Conservation (phyloP, 2,888 invertebrate species). For the Cephalotes varians region DNA sequence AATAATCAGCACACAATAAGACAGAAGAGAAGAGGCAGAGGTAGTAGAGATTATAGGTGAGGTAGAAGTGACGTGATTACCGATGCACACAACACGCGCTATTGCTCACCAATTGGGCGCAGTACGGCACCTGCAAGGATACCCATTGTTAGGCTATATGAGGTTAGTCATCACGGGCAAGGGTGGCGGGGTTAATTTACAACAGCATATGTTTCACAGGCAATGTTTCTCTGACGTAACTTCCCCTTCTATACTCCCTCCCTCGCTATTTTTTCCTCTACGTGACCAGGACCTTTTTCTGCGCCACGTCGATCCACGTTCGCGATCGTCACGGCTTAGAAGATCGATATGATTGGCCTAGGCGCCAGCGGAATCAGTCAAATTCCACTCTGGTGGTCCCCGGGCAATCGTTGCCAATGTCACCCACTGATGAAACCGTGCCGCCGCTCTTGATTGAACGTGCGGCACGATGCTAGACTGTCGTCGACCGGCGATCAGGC, state of each 20-base stretch:
- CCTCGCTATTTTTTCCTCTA: constrained; percentile 16
- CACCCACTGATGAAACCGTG: constrained; percentile 24
- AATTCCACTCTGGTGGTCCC: constrained; percentile 15
- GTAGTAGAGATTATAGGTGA: constrained; percentile 85
- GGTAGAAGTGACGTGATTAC: constrained; percentile 94
- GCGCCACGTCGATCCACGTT: constrained; percentile 23
- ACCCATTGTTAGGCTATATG: constrained; percentile 84
- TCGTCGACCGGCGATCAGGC: constrained; percentile 70
- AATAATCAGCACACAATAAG: constrained; percentile 58
- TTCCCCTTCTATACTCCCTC: not conserved
- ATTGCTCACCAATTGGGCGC: constrained; percentile 98
- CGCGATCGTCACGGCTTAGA: constrained; percentile 31
- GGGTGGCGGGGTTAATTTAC: constrained; percentile 76
- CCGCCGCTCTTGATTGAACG: constrained; percentile 11
- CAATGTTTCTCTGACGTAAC: constrained; percentile 25
- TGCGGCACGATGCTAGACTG: constrained; percentile 6
- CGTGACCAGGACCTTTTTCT: constrained; percentile 38
- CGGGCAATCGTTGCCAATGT: constrained; percentile 30
- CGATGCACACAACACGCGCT: constrained; percentile 98
- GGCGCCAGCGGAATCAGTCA: constrained; percentile 19
- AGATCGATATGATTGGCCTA: constrained; percentile 22
- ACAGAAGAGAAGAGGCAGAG: constrained; percentile 76
- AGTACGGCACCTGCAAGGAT: constrained; percentile 94
- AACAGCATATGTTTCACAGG: constrained; percentile 61
- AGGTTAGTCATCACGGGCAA: constrained; percentile 81